phyloP scores from a whole-genome alignment of 2,888 invertebrate species.

The Chrysolina haemoptera region DNA sequence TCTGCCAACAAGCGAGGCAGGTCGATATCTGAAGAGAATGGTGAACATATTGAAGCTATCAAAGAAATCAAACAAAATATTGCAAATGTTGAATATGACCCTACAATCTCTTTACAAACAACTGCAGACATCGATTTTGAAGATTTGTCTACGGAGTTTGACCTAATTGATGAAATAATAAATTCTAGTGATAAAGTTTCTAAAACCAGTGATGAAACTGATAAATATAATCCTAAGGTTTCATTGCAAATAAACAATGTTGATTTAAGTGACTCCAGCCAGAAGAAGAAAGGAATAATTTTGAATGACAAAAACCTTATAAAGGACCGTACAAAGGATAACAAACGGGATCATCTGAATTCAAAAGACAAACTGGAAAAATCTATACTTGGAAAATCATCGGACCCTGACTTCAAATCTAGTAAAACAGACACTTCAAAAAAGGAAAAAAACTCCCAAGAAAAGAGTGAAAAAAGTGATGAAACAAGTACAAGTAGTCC shows the following conservation, averaged over 20 bases:
- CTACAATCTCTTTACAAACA: slow-evolving; percentile 53
- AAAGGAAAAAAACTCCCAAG: neutral
- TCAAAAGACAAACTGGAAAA: neutral
- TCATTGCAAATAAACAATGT: slow-evolving; percentile 25
- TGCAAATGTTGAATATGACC: slow-evolving; percentile 60
- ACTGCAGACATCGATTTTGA: slow-evolving; percentile 63
- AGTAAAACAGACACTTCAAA: neutral
- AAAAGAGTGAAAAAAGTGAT: slow-evolving; percentile 48
- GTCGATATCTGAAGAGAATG: slow-evolving; percentile 45
- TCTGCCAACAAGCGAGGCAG: slow-evolving; percentile 56
- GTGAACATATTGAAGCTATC: slow-evolving; percentile 53
- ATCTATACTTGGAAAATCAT: slow-evolving; percentile 5
- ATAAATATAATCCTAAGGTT: slow-evolving; percentile 27
- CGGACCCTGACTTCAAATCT: neutral
- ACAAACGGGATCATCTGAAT: neutral
- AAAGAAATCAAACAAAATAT: slow-evolving; percentile 59
- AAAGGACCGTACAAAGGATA: slow-evolving; percentile 9
- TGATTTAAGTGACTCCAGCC: slow-evolving; percentile 15
- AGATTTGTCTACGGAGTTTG: slow-evolving; percentile 67
- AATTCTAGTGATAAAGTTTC: slow-evolving; percentile 46
- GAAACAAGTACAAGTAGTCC: neutral
- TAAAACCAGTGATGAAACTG: slow-evolving; percentile 32
- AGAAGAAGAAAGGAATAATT: slow-evolving; percentile 33
- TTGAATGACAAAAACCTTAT: slow-evolving; percentile 11
- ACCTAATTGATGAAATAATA: slow-evolving; percentile 69